These are phyloP conservation scores for Poeciliopsis infans DNA, from an alignment of 2,797 vertebrate species.

Conservation along the genomic window DNA sequence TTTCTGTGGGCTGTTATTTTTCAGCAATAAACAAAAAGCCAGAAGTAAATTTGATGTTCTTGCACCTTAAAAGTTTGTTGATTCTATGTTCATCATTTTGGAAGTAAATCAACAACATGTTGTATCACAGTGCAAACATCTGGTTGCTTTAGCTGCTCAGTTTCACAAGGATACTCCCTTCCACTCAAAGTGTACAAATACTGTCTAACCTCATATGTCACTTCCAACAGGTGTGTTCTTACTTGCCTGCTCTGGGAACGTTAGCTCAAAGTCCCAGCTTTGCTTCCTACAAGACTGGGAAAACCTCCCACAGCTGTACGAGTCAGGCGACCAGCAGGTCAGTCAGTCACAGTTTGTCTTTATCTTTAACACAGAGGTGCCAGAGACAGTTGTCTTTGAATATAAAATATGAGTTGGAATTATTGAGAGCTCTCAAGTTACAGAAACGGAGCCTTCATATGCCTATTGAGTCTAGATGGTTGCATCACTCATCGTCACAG, in stretches of 20 bases:
- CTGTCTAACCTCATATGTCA: slow-evolving; percentile 44
- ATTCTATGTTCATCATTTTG: not conserved
- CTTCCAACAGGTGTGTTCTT: slow-evolving; percentile 86
- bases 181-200: slow-evolving; percentile 20
- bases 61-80: not conserved
- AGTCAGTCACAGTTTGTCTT: slow-evolving; percentile 74
- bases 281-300: slow-evolving; percentile 69
- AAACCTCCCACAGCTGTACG: slow-evolving; percentile 79
- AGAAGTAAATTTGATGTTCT: not conserved
- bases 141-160: slow-evolving; percentile 39
- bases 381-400: not conserved
- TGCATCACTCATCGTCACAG: slow-evolving; percentile 7
- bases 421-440: not conserved
- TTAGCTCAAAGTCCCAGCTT: slow-evolving; percentile 65
- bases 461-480: not conserved
- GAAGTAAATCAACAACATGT: slow-evolving; percentile 23
- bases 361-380: slow-evolving; percentile 18
- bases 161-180: slow-evolving; percentile 36
- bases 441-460: not conserved
- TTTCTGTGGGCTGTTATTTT: not conserved
- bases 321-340: slow-evolving; percentile 83
- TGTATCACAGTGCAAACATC: slow-evolving; percentile 52
- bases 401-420: not conserved
- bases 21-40: not conserved
- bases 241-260: slow-evolving; percentile 84